Evolutionary conservation across 2,113 vertebrate species (phyloP).

Genomic region (Chunga burmeisteri): DNA sequence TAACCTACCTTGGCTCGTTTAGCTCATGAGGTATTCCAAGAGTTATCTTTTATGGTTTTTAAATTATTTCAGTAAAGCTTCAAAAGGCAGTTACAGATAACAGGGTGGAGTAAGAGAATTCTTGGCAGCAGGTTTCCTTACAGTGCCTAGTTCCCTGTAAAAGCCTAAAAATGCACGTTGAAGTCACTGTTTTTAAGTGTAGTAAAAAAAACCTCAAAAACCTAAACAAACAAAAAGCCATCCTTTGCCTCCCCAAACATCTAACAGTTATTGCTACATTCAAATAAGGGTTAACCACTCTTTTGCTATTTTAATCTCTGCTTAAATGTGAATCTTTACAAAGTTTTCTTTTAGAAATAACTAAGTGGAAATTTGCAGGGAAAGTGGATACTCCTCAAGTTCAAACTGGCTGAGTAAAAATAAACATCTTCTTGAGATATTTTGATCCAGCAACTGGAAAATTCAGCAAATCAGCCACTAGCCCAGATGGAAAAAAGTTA

Average conservation of each 20-base stretch:
- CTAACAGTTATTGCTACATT: background rate
- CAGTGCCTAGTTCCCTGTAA: background rate
- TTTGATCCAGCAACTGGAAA: slow-evolving; percentile 68
- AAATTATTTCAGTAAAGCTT: background rate
- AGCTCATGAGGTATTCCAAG: background rate
- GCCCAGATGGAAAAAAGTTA: slow-evolving; percentile 63
- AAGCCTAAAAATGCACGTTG: background rate
- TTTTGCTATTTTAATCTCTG: background rate
- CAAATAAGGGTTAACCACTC: background rate
- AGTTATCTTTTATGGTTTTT: background rate
- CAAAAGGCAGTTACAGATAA: background rate
- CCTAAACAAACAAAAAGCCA: background rate
- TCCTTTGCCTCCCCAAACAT: background rate
- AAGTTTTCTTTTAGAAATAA: background rate
- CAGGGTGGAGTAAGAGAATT: background rate
- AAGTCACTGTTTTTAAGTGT: background rate
- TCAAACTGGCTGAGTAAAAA: background rate
- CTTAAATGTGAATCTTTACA: background rate
- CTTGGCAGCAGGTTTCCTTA: background rate
- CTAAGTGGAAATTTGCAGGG: background rate
- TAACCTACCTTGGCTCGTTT: background rate
- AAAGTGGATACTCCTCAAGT: background rate
- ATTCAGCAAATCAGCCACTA: slow-evolving; percentile 62
- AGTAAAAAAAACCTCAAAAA: background rate
- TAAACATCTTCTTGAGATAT: background rate